Evolutionary conservation across 2,888 invertebrate species (phyloP).

Genomic region (Pardosa pseudoannulata): DNA sequence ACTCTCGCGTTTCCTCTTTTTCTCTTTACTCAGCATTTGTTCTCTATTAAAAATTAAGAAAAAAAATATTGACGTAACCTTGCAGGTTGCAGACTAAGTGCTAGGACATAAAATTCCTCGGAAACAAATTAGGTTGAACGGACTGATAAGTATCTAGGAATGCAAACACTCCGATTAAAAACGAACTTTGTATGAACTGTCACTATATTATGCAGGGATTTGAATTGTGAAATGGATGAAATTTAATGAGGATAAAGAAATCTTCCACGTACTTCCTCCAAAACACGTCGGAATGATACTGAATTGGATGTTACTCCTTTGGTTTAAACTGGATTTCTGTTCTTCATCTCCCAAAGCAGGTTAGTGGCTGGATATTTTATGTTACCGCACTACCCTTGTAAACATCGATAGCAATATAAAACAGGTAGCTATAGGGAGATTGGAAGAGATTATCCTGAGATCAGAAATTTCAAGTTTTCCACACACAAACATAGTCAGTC

Average conservation of each 20-base stretch:
- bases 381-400: too few relatives aligned
- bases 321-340: slow-evolving; percentile 51
- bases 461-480: too few relatives aligned
- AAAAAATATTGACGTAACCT: not conserved
- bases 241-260: slow-evolving; percentile 12
- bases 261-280: not conserved
- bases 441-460: too few relatives aligned
- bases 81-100: not conserved
- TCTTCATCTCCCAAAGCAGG: slow-evolving; percentile 17
- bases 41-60: not conserved
- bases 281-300: slow-evolving; percentile 31
- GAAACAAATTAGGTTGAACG: too few relatives aligned
- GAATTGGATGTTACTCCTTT: slow-evolving; percentile 39
- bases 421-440: too few relatives aligned
- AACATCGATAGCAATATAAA: too few relatives aligned
- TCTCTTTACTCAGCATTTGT: not conserved
- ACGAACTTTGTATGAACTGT: not conserved
- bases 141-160: too few relatives aligned
- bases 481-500: too few relatives aligned
- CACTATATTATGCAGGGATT: not conserved
- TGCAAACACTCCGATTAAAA: too few relatives aligned
- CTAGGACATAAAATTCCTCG: too few relatives aligned
- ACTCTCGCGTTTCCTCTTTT: not conserved
- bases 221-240: not conserved
- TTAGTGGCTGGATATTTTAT: slow-evolving; percentile 1